Evolutionary conservation across 2,888 invertebrate species (phyloP).

Genomic region (Alloscopus bannaensis): DNA sequence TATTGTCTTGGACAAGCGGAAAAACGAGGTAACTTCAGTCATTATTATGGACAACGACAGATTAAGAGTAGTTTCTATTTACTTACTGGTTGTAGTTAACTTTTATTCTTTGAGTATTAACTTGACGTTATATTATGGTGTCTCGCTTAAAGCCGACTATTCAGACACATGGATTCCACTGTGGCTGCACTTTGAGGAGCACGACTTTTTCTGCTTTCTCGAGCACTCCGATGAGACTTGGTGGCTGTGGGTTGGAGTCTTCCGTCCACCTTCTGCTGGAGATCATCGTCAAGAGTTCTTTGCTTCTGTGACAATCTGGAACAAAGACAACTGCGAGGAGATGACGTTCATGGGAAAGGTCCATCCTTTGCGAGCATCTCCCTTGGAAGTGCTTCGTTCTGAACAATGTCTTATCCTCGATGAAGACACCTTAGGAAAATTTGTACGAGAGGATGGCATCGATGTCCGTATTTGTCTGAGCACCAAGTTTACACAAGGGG

Average conservation of each 20-base stretch:
- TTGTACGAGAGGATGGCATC: constrained; percentile 65
- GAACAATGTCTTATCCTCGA: constrained; percentile 63
- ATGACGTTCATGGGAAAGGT: constrained; percentile 50
- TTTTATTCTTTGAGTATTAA: background rate
- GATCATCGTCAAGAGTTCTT: constrained; percentile 29
- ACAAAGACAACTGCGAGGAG: constrained; percentile 42
- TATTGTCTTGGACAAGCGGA: constrained; percentile 67
- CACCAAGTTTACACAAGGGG: too few species aligned
- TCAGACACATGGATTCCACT: constrained; percentile 66
- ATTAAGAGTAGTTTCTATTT: background rate
- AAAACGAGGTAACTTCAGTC: too few species aligned
- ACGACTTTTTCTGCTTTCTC: constrained; percentile 66
- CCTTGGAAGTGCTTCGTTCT: constrained; percentile 50
- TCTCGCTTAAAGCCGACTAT: constrained; percentile 28
- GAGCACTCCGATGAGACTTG: constrained; percentile 49
- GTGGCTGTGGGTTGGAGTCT: constrained; percentile 66
- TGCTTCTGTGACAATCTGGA: constrained; percentile 57
- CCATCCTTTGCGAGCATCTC: constrained; percentile 52
- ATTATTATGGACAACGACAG: too few species aligned
- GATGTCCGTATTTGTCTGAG: constrained; percentile 65
- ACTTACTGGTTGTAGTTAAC: background rate
- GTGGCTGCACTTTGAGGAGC: constrained; percentile 62
- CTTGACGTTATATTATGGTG: too few species aligned
- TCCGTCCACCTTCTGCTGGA: constrained; percentile 36
- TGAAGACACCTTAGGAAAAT: too few species aligned